These are phyloP conservation scores for Pseudochirops cupreus DNA, from an alignment of 2,797 vertebrate species.

Conservation along the genomic window DNA sequence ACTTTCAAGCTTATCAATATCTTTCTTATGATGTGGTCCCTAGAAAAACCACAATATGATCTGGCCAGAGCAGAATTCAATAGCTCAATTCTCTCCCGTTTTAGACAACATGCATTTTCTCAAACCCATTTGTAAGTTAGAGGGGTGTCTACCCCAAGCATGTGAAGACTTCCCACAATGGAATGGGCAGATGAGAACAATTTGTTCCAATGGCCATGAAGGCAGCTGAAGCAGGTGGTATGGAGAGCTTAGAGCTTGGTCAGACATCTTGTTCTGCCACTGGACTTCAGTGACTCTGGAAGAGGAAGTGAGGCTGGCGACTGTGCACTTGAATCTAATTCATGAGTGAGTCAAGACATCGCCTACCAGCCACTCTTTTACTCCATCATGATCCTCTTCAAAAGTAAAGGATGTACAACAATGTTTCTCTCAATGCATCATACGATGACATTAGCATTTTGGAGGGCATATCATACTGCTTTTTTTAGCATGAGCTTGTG, in stretches of 20 bases:
- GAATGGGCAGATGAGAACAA: too few relatives aligned
- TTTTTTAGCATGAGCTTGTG: neutral
- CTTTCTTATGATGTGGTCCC: neutral
- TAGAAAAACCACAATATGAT: neutral
- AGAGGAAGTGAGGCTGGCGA: too few relatives aligned
- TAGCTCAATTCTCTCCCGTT: neutral
- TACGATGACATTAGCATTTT: neutral
- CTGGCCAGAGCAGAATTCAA: neutral
- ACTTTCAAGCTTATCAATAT: neutral
- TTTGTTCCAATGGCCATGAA: too few relatives aligned
- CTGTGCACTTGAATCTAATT: too few relatives aligned
- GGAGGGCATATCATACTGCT: neutral
- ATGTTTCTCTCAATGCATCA: neutral
- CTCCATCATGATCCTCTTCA: too few relatives aligned
- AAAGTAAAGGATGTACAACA: too few relatives aligned
- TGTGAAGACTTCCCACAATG: neutral
- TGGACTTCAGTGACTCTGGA: too few relatives aligned
- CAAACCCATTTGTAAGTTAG: neutral
- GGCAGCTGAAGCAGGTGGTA: too few relatives aligned
- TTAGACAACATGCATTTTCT: neutral
- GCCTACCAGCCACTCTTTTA: too few relatives aligned
- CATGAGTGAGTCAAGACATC: too few relatives aligned
- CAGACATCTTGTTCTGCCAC: too few relatives aligned
- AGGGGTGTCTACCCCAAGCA: neutral
- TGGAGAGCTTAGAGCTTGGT: too few relatives aligned